These are phyloP conservation scores for Luperina testacea DNA, from an alignment of 2,888 invertebrate species.

Conservation along the genomic window DNA sequence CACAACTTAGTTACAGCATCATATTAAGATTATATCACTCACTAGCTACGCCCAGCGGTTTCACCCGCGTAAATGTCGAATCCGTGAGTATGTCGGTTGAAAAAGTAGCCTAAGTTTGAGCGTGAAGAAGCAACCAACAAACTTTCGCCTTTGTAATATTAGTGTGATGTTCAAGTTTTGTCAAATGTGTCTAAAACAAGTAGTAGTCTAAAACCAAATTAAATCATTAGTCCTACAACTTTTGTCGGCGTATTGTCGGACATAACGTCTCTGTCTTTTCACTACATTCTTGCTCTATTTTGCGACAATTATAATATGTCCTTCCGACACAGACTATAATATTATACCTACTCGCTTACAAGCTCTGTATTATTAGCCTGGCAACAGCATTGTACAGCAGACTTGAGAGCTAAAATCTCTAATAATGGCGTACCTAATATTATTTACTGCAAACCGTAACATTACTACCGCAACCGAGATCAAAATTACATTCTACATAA, in stretches of 20 bases:
- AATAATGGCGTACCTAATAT: conserved; percentile 2
- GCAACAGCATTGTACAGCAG: neutral
- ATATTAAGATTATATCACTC: neutral
- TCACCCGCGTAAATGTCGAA: too few species aligned
- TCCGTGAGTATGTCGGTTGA: too few species aligned
- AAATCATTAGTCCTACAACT: neutral
- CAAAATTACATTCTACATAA: neutral
- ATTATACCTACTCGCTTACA: neutral
- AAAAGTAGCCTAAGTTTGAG: too few species aligned
- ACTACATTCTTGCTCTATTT: neutral
- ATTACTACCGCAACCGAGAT: conserved; percentile 1
- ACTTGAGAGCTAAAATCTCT: neutral
- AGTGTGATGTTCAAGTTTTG: neutral
- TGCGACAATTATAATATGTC: neutral
- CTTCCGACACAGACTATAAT: neutral
- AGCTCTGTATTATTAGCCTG: neutral
- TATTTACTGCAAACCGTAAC: conserved; percentile 1
- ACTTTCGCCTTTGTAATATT: too few species aligned
- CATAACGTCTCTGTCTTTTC: neutral
- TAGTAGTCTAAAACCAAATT: neutral
- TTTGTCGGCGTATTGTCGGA: neutral
- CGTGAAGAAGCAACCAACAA: too few species aligned
- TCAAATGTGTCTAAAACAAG: neutral
- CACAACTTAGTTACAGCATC: neutral
- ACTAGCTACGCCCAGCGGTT: too few species aligned